These are phyloP conservation scores for Etheostoma perlongum DNA, from an alignment of 2,797 vertebrate genomes.

Conservation along the genomic window DNA sequence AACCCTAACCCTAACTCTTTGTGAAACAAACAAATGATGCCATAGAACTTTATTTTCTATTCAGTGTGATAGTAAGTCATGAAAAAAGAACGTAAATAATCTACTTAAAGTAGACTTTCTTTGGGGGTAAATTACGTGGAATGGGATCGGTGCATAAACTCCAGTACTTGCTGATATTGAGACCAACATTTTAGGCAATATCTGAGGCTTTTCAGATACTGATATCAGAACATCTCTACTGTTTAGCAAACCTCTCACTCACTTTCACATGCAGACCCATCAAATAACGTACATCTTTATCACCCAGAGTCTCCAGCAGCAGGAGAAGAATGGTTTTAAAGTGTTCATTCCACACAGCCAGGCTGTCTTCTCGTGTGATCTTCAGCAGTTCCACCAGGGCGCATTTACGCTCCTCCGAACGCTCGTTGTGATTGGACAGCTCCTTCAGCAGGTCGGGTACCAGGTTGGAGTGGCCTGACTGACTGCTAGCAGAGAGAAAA, in stretches of 20 bases:
- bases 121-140: too few relatives aligned
- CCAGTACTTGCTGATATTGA: too few relatives aligned
- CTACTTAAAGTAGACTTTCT: too few relatives aligned
- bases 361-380: slow-evolving; percentile 94
- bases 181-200: too few relatives aligned
- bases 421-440: slow-evolving; percentile 97
- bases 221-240: too few relatives aligned
- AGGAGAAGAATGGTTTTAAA: slow-evolving; percentile 98
- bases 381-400: slow-evolving; percentile 96
- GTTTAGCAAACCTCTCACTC: not conserved
- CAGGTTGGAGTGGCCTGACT: slow-evolving; percentile 92
- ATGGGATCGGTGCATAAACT: too few relatives aligned
- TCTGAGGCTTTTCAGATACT: too few relatives aligned
- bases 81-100: too few relatives aligned
- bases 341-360: slow-evolving; percentile 97
- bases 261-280: not conserved
- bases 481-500: slow-evolving; percentile 70
- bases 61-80: too few relatives aligned
- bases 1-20: too few relatives aligned
- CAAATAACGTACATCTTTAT: slow-evolving; percentile 89
- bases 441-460: slow-evolving; percentile 97
- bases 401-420: slow-evolving; percentile 94
- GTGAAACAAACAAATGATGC: too few relatives aligned
- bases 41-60: too few relatives aligned
- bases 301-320: slow-evolving; percentile 96